Base-by-base conservation (phyloP, 2,113 vertebrate species). In the Suncus etruscus region DNA sequence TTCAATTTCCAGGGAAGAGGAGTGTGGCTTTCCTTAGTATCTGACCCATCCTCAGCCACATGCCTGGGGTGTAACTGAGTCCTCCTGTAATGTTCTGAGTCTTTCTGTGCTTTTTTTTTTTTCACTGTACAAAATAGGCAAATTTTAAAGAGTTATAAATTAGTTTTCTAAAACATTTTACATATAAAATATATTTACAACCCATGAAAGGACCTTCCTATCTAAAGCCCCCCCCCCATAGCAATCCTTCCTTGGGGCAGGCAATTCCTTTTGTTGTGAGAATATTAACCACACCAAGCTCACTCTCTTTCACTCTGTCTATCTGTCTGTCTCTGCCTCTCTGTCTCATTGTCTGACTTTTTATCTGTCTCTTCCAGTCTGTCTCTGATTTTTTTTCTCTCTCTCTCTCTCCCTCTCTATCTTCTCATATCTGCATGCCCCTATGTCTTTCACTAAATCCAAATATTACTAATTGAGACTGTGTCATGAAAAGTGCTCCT, bases 211-310 rank as follows among this genome's bases (percentile, higher is more conserved):
- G 48, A n/a, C 8, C 18, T 77, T 79, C 24, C 25, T 65, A 48
- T 50, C 48, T 29, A 50, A 45, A 80, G 86, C 15, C 75, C 24
- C 3, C 45, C 48, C 27, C 20, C 51, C 1, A 18, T 22, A 8
- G 39, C 66, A 39, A 79, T 72, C 31, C 18, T 45, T 82, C 27
- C 63, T 18, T 45, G 75, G 39, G n/a, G 48, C 8, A 58, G 51
- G 25, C 72, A 73, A 72, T 82, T 54, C 50, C 66, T 85, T 85
- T 48, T 11, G 6, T 75, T 45, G 45, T 51, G 22, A 91, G 39
- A 58, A 89, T n/a, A 32, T 50, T 87, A 69, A 48, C 2, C 22
- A 45, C 74, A 68, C 51, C n/a, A 1, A 10, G 14, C 11, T 61
- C n/a, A 61, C 27, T 45, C 54, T 54, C 54, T 54, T 16, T 54